These are phyloP conservation scores for Heliornis fulica DNA, from an alignment of 2,113 vertebrate species.

Conservation along the genomic window DNA sequence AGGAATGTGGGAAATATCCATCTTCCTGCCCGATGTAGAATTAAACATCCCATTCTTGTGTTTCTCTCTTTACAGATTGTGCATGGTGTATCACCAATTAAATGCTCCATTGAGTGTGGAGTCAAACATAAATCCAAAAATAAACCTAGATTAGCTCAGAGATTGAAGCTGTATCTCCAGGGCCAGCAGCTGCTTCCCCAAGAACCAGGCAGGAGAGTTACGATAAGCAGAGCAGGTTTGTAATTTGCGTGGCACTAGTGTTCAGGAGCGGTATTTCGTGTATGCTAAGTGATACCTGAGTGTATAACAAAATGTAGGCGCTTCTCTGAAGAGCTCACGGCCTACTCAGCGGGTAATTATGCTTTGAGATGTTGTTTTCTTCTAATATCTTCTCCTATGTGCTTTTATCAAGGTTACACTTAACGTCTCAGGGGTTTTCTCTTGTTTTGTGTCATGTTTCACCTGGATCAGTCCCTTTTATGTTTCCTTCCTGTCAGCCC, in stretches of 20 bases:
- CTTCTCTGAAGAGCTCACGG: not conserved
- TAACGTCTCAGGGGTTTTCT: not conserved
- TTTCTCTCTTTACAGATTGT: not conserved
- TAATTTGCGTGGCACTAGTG: not conserved
- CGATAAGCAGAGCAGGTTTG: not conserved
- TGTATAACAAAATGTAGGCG: not conserved
- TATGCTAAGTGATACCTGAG: not conserved
- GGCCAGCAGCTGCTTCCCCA: not conserved
- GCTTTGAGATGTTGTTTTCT: not conserved
- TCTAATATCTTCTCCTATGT: accelerated
- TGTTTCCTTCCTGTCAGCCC: not conserved
- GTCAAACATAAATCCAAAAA: not conserved
- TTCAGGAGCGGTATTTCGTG: not conserved
- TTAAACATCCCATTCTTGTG: not conserved
- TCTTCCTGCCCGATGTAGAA: not conserved
- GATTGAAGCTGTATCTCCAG: not conserved
- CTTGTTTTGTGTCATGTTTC: not conserved
- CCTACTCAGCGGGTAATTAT: not conserved
- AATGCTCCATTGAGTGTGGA: not conserved
- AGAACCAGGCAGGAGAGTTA: not conserved
- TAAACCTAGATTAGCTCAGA: not conserved
- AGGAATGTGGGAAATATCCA: not conserved
- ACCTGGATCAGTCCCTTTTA: not conserved
- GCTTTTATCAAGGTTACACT: not conserved
- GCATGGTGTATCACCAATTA: not conserved